Percentiles rank a stretch among this genome's conserved stretches.
phyloP scores from a whole-genome alignment of 2,888 invertebrate species.

The Dromius quadrimaculatus region DNA sequence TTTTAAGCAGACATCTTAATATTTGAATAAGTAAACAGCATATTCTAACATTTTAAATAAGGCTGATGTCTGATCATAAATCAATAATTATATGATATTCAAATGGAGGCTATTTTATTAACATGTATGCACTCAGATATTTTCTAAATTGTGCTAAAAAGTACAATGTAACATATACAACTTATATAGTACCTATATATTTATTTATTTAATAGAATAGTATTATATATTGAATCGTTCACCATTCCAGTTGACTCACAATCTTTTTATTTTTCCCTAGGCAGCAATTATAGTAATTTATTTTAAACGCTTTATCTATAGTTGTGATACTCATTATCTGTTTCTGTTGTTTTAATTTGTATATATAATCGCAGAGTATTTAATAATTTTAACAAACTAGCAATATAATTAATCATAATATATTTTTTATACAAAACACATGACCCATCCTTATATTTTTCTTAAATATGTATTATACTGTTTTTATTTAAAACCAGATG shows the following conservation, averaged over 20 bases:
- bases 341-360: conserved; percentile 29
- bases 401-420: conserved; percentile 19
- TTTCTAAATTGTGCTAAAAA: conserved; percentile 16
- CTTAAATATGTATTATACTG: not conserved
- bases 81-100: conserved; percentile 21
- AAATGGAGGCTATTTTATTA: conserved; percentile 33
- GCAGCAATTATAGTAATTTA: conserved; percentile 49
- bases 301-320: conserved; percentile 43
- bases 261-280: conserved; percentile 32
- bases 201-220: conserved; percentile 24
- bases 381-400: conserved; percentile 18
- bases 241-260: conserved; percentile 42
- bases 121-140: conserved; percentile 29
- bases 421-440: conserved; percentile 23
- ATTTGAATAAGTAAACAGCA: conserved; percentile 20
- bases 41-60: conserved; percentile 19
- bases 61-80: conserved; percentile 21
- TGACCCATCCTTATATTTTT: conserved; percentile 12
- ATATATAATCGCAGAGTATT: conserved; percentile 3
- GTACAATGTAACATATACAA: conserved; percentile 29
- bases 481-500: conserved; percentile 22
- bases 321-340: conserved; percentile 46
- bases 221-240: conserved; percentile 27
- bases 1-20: conserved; percentile 21
- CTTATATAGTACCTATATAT: conserved; percentile 7